These are phyloP conservation scores for Eudyptes chrysolophus DNA, from an alignment of 2,113 vertebrate species.

Conservation along the genomic window DNA sequence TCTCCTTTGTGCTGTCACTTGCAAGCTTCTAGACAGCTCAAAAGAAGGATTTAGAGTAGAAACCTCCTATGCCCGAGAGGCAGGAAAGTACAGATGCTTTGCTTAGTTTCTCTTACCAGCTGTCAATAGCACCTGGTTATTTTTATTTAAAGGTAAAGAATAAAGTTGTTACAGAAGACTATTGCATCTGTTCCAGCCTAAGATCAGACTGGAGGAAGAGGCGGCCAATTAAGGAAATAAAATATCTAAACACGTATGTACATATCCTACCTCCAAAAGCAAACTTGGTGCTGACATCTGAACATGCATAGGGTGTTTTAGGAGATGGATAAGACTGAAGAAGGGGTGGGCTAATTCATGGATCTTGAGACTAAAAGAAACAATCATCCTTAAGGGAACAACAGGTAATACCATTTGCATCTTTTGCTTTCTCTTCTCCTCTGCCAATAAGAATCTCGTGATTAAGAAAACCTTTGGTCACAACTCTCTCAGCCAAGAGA, in stretches of 20 bases:
- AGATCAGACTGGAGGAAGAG: neutral
- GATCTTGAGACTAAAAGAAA: neutral
- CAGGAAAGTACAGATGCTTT: neutral
- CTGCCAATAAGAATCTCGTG: neutral
- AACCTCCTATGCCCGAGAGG: neutral
- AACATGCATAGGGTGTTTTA: neutral
- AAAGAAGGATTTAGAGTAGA: neutral
- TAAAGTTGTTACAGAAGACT: neutral
- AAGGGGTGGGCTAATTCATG: neutral
- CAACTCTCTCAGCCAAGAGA: neutral
- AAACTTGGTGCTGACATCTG: neutral
- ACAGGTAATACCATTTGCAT: neutral
- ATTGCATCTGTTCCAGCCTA: neutral
- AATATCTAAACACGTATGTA: neutral
- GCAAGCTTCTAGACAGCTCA: neutral
- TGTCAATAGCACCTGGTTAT: constrained; percentile 15
- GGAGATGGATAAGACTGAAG: neutral
- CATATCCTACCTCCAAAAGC: neutral
- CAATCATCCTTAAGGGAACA: neutral
- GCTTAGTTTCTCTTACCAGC: neutral
- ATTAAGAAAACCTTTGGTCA: neutral
- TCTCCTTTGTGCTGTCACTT: neutral
- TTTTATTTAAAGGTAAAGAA: neutral
- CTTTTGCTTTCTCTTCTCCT: neutral
- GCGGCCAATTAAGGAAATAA: neutral